phyloP scores from a whole-genome alignment of 2,888 invertebrate species.

The Opisthograptis luteolata region DNA sequence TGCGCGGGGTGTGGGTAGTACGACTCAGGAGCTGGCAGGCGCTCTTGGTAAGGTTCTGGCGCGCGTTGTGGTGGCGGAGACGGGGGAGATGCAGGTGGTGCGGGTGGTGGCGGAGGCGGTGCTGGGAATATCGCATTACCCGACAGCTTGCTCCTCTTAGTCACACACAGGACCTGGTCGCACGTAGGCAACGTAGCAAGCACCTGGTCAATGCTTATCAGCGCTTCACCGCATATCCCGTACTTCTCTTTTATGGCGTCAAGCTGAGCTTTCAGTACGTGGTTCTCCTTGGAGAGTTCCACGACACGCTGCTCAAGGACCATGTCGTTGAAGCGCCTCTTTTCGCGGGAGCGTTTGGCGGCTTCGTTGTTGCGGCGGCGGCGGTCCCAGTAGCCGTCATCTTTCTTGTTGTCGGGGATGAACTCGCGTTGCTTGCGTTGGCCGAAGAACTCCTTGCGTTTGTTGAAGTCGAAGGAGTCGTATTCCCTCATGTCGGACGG shows the following conservation, averaged over 20 bases:
- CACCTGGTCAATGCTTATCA: constrained; percentile 95
- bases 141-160: constrained; percentile 87
- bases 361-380: constrained; percentile 98
- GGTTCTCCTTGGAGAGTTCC: constrained; percentile 97
- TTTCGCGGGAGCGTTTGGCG: constrained; percentile 98
- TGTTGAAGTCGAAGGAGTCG: constrained; percentile 85
- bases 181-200: constrained; percentile 92
- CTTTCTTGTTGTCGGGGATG: constrained; percentile 98
- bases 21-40: constrained; percentile 73
- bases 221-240: constrained; percentile 93
- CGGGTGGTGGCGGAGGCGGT: constrained; percentile 80
- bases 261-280: constrained; percentile 95
- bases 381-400: constrained; percentile 98
- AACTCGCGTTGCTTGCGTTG: constrained; percentile 98
- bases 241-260: constrained; percentile 97
- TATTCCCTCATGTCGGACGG: constrained; percentile 65
- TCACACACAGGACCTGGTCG: constrained; percentile 93
- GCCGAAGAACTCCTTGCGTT: constrained; percentile 93
- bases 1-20: constrained; percentile 83
- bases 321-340: constrained; percentile 98
- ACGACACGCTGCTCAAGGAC: constrained; percentile 97
- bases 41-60: constrained; percentile 78
- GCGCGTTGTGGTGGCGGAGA: constrained; percentile 84
- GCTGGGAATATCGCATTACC: constrained; percentile 81
- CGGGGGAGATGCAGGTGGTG: constrained; percentile 76